Percentiles rank a stretch among this genome's conserved stretches.
Evolutionary conservation across 2,888 invertebrate genomes (phyloP).

Genomic region (Dastarcus helophoroides): DNA sequence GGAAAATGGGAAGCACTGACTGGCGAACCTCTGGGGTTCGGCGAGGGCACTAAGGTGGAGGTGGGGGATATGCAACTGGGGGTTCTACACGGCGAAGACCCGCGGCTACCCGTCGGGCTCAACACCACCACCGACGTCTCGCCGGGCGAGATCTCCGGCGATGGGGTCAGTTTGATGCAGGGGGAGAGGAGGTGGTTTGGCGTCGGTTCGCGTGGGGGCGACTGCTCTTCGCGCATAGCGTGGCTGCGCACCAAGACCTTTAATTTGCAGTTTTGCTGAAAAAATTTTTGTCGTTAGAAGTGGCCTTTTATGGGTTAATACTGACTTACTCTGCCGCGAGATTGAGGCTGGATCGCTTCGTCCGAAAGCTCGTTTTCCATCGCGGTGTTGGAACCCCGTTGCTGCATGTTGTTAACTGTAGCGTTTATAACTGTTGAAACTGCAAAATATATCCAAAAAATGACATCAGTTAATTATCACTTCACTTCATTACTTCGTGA

Average conservation of each 20-base stretch:
- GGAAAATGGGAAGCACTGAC: slow-evolving; percentile 6
- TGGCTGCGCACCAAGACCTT: slow-evolving; percentile 80
- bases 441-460: too few relatives aligned
- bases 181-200: slow-evolving; percentile 25
- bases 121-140: slow-evolving; percentile 21
- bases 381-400: slow-evolving; percentile 22
- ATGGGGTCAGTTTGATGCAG: slow-evolving; percentile 31
- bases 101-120: slow-evolving; percentile 26
- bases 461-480: too few relatives aligned
- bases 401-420: slow-evolving; percentile 28
- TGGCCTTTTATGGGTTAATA: slow-evolving; percentile 1
- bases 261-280: slow-evolving; percentile 58
- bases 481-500: too few relatives aligned
- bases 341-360: slow-evolving; percentile 13
- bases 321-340: slow-evolving; percentile 22
- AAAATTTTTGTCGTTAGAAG: slow-evolving; percentile 13
- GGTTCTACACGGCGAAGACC: slow-evolving; percentile 21
- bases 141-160: slow-evolving; percentile 19
- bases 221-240: slow-evolving; percentile 77
- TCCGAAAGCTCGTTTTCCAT: slow-evolving; percentile 27
- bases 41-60: slow-evolving; percentile 28
- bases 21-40: slow-evolving; percentile 19
- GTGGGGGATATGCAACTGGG: slow-evolving; percentile 26
- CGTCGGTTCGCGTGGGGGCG: slow-evolving; percentile 42
- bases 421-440: slow-evolving; percentile 12